Evolutionary conservation across 2,113 vertebrate species (phyloP), one percentile per base, ranked within the genome.

Genomic region (Pelecanoides urinatrix): DNA sequence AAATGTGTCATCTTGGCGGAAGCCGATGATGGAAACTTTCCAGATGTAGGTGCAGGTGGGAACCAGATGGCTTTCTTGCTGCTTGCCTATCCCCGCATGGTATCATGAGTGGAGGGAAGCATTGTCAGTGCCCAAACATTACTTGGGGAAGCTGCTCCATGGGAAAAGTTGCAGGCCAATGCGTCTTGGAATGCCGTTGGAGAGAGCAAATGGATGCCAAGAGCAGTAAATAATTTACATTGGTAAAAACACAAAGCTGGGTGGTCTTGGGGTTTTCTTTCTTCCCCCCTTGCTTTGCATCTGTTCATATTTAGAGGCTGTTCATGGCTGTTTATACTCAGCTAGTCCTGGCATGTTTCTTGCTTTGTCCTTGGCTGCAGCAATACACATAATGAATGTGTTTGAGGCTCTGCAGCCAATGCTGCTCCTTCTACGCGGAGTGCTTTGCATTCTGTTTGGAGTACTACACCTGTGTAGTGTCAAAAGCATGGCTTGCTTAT

Each of bases 151-250:
- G 80, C 90, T 45, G 86, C 58, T 84, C 36, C 58, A 19, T 47
- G 79, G 63, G 53, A 88, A 32, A 20, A 32, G 34, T 17, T 70
- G 62, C 38, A 56, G 82, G 55, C 65, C 65, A 44, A 2, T 38
- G 30, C 42, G 38, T 90, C 70, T 52, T 63, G 68, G 42, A 73
- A 55, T 8, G n/a, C 34, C 0, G 9, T 3, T 67, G 72, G 86
- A 86, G 74, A 80, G 80, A 75, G 77, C 2, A 2, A 56, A 26
- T 5, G 36, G 79, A 52, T 94, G 90, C 92, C 92, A 86, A 80
- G 81, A 94, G 88, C 84, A 84, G 81, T 56, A 91, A 96, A 92
- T 91, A 75, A 88, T 94, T 89, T 95, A 91, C 85, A 84, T 7
- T 86, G 93, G 67, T 84, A 52, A 71, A 86, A 91, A 77, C 80